These are phyloP conservation scores for Formica selysi DNA, from an alignment of 1,140 invertebrate genomes.

Conservation along the genomic window DNA sequence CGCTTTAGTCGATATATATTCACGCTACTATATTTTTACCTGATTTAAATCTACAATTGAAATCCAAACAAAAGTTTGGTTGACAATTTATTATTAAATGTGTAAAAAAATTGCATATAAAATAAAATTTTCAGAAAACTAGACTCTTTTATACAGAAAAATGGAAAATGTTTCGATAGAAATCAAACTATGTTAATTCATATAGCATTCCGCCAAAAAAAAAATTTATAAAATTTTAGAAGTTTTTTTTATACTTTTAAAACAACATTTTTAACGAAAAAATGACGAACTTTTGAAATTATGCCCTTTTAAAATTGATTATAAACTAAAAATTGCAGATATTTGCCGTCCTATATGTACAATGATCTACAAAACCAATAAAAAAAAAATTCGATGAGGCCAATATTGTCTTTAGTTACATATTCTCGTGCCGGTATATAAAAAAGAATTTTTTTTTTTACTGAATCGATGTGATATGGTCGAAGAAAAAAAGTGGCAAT, in stretches of 20 bases:
- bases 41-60: conserved; percentile 6
- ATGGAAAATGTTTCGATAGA: not conserved
- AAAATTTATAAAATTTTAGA: not conserved
- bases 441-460: conserved; percentile 4
- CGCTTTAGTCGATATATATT: not conserved
- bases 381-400: too few species aligned
- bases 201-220: not conserved
- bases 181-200: not conserved
- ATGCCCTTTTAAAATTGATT: not conserved
- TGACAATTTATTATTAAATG: not conserved
- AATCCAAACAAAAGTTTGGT: not conserved
- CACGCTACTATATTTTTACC: conserved; percentile 7
- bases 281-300: not conserved
- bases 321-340: not conserved
- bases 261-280: not conserved
- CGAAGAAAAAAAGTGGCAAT: not conserved
- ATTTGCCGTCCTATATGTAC: not conserved
- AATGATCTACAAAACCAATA: not conserved
- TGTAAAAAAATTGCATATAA: not conserved
- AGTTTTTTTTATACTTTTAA: not conserved
- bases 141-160: not conserved
- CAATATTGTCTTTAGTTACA: conserved; percentile 32
- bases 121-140: not conserved
- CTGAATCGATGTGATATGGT: not conserved
- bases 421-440: not conserved